Evolutionary conservation across 2,797 vertebrate species (phyloP), one percentile per base, ranked within the genome.

Genomic region (Cirrhinus molitorella): DNA sequence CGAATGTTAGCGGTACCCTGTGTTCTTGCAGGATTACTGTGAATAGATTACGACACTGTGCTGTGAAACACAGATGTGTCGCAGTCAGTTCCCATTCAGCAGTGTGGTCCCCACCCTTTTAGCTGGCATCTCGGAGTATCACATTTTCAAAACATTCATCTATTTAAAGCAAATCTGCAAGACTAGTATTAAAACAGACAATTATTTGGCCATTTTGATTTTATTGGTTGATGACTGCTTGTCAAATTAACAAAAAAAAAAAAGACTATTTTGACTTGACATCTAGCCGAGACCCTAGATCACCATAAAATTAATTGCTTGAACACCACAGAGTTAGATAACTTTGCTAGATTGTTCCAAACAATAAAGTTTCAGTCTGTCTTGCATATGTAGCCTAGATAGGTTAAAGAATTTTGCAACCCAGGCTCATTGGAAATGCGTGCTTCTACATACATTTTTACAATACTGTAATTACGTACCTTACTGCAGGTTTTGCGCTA

Each of bases 21-120:
- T 59, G 37, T 75, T 61, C 66, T 21, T 19, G 68, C 71, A 57
- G 10, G 5, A 65, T 66, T 59, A 51, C 81, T 74, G 79, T 83
- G 87, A 77, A 83, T 25, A 51, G 74, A 55, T 88, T 83, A 87
- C 78, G 55, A 84, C 61, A 71, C 73, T 17, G 66, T 17, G 67
- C 77, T 53, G 83, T 85, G 77, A 87, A 87, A 81, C 55, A 73
- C 80, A 79, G 70, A 72, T 77, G 76, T 81, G 79, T 85, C 31
- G 34, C 70, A 83, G 59, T 70, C 66, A 57, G 81, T 40, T 75
- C 43, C 53, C 82, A 87, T 88, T 89, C 79, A 85, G 77, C 77
- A 82, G 11, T 68, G 57, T 21, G n/a, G 65, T 81, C 76, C 68
- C 43, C 81, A 85, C 84, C 76, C 87, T 88, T 82, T 86, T 79